These are phyloP conservation scores for Pollimyrus isidori DNA, from an alignment of 2,113 vertebrate species.

Conservation along the genomic window DNA sequence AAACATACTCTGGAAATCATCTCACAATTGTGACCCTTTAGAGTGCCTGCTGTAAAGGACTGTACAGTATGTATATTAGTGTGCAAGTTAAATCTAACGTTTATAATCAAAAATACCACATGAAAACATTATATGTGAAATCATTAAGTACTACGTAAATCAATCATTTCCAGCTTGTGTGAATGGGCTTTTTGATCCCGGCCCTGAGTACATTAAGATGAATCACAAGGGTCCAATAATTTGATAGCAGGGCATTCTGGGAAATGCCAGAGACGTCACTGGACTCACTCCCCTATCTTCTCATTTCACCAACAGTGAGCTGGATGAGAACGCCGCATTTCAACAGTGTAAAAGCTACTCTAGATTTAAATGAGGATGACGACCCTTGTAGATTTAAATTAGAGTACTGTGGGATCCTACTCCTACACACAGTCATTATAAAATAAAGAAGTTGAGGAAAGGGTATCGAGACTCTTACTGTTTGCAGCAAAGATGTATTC, in stretches of 20 bases:
- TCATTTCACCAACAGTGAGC: background rate
- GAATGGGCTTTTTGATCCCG: background rate
- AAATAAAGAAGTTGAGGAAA: background rate
- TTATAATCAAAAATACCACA: background rate
- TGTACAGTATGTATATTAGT: background rate
- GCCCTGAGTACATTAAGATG: background rate
- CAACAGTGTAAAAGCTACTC: background rate
- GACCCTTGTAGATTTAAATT: background rate
- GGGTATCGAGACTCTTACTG: slow-evolving; percentile 64
- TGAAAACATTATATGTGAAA: background rate
- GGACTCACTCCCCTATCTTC: background rate
- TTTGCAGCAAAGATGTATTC: slow-evolving; percentile 84
- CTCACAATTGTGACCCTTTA: background rate
- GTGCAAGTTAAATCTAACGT: background rate
- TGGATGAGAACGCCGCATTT: background rate
- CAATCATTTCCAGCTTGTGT: background rate
- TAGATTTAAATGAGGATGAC: background rate
- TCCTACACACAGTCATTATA: background rate
- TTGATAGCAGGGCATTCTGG: background rate
- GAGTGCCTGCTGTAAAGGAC: background rate
- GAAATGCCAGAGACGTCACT: background rate
- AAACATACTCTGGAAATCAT: background rate
- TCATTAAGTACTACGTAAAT: background rate
- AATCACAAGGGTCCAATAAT: background rate
- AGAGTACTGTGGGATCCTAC: background rate